Percentiles rank a stretch among this genome's conserved stretches.
These are phyloP conservation scores for Buphagus erythrorhynchus DNA, from an alignment of 2,797 vertebrate genomes.

Conservation along the genomic window DNA sequence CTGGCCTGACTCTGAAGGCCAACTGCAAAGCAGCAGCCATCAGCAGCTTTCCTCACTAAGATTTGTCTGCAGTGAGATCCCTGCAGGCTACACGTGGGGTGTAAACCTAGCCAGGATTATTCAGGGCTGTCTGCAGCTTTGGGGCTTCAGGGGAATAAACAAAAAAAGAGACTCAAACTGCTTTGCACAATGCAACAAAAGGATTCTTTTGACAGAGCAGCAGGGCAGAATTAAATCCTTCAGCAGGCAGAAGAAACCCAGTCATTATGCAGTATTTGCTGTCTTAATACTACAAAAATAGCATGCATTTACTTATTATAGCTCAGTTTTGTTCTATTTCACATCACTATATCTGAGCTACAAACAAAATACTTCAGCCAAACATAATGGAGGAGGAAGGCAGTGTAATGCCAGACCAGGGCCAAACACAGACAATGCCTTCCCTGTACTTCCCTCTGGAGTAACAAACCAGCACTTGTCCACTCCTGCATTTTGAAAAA, in stretches of 20 bases:
- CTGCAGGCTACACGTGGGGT: not conserved
- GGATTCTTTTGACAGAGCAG: slow-evolving; percentile 30
- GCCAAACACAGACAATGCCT: not conserved
- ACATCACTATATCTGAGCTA: not conserved
- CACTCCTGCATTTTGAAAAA: not conserved
- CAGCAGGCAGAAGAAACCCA: slow-evolving; percentile 8
- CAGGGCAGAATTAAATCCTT: slow-evolving; percentile 37
- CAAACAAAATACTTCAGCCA: slow-evolving; percentile 14
- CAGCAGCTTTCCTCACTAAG: not conserved
- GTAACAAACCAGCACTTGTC: slow-evolving; percentile 7
- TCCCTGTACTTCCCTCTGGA: not conserved
- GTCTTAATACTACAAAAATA: slow-evolving; percentile 30
- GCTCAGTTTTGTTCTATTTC: not conserved
- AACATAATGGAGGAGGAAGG: not conserved
- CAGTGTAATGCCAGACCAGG: not conserved
- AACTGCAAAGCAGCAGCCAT: not conserved
- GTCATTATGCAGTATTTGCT: slow-evolving; percentile 2
- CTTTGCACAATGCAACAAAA: slow-evolving; percentile 37
- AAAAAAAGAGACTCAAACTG: slow-evolving; percentile 23
- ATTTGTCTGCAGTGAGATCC: not conserved
- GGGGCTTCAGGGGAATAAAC: slow-evolving; percentile 14
- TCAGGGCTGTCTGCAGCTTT: slow-evolving; percentile 5
- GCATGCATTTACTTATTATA: not conserved
- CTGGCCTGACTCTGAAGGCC: not conserved
- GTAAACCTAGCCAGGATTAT: not conserved